Percentiles rank a stretch among this genome's conserved stretches.
Evolutionary conservation across 2,888 invertebrate species (phyloP).

Genomic region (Patella caerulea): DNA sequence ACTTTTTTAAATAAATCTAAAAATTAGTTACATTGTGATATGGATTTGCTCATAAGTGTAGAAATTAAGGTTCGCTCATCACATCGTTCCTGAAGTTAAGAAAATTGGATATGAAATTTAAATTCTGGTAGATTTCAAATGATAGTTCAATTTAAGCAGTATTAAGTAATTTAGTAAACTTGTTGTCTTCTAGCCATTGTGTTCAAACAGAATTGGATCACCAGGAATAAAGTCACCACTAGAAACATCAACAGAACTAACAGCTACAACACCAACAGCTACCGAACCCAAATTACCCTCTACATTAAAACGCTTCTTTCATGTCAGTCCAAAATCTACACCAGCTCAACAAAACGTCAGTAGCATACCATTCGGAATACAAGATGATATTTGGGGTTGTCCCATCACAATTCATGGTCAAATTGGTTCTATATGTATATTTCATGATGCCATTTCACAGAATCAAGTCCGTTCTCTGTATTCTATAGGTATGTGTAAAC

Average conservation of each 20-base stretch:
- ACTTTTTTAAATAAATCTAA: too few species aligned
- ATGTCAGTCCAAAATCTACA: constrained; percentile 60
- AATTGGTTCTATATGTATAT: constrained; percentile 74
- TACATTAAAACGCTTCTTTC: constrained; percentile 46
- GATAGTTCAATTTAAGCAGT: too few species aligned
- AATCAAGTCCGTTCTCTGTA: constrained; percentile 70
- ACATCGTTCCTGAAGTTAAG: too few species aligned
- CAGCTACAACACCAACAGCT: constrained; percentile 24
- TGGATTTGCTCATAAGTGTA: too few species aligned
- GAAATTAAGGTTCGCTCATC: too few species aligned
- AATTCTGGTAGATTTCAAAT: too few species aligned
- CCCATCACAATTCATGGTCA: constrained; percentile 75
- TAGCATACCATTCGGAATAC: constrained; percentile 74
- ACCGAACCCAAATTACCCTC: constrained; percentile 44
- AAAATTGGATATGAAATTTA: too few species aligned
- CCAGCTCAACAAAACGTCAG: constrained; percentile 74
- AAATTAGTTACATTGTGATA: too few species aligned
- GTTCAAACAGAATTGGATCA: constrained; percentile 42
- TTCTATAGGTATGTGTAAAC: constrained; percentile 61
- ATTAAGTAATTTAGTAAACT: too few species aligned
- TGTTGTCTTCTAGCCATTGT: constrained; percentile 42
- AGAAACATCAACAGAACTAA: constrained; percentile 27
- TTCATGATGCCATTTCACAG: constrained; percentile 71
- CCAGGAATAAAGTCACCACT: constrained; percentile 38
- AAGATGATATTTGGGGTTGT: constrained; percentile 76